Conservation (phyloP, 2,888 invertebrate species). For the Celastrina argiolus region DNA sequence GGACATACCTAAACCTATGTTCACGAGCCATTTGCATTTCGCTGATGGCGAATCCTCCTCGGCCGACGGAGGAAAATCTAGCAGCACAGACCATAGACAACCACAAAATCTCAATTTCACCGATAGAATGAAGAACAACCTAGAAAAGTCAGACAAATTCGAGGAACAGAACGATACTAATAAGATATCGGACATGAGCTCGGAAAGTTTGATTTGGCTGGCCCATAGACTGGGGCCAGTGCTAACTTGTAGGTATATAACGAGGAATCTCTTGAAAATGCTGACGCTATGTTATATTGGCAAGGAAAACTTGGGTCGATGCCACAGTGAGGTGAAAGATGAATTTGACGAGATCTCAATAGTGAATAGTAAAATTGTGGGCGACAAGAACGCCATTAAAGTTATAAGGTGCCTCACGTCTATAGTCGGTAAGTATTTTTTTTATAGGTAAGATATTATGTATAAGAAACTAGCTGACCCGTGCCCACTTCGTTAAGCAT, state of each 20-base stretch:
- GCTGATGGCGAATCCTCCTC: conserved; percentile 51
- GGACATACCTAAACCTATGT: conserved; percentile 80
- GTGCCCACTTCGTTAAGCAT: too few relatives aligned
- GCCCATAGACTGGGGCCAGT: conserved; percentile 96
- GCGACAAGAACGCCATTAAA: conserved; percentile 89
- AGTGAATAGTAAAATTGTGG: conserved; percentile 80
- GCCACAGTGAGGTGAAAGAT: conserved; percentile 60
- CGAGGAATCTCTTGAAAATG: conserved; percentile 95
- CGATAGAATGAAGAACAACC: conserved; percentile 35
- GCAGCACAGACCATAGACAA: conserved; percentile 35
- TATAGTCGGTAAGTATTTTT: conserved; percentile 82
- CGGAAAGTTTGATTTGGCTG: conserved; percentile 93
- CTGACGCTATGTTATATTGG: conserved; percentile 95
- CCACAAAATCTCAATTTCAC: conserved; percentile 49
- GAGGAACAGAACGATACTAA: conserved; percentile 47
- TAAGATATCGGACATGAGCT: conserved; percentile 91
- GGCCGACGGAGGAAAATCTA: conserved; percentile 37
- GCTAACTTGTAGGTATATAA: conserved; percentile 92
- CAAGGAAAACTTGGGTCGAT: conserved; percentile 82
- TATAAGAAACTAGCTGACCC: too few relatives aligned
- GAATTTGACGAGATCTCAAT: conserved; percentile 80
- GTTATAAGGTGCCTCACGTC: conserved; percentile 94
- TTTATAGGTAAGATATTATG: background rate
- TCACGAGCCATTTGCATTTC: conserved; percentile 71
- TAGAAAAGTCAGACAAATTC: background rate